Percentiles rank a stretch among this genome's conserved stretches.
These are phyloP conservation scores for Anoncus sp. DNA, from an alignment of 2,888 invertebrate species.

Conservation along the genomic window DNA sequence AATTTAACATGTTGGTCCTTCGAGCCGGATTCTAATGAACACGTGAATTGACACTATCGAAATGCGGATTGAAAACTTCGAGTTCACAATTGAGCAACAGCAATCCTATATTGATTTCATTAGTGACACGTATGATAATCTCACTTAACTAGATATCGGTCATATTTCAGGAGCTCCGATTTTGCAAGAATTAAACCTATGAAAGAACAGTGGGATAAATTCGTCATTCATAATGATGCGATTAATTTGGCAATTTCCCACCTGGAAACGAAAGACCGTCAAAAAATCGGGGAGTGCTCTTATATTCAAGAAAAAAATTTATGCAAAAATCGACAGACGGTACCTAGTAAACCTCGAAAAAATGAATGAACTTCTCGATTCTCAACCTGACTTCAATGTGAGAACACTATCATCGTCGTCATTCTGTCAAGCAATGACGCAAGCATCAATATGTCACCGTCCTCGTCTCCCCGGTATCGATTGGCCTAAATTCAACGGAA, in stretches of 20 bases:
- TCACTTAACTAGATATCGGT: not conserved
- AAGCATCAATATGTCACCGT: not conserved
- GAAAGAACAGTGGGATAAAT: not conserved
- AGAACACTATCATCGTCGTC: not conserved
- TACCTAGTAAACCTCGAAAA: not conserved
- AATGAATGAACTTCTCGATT: not conserved
- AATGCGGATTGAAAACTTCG: not conserved
- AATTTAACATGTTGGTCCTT: conserved; percentile 2
- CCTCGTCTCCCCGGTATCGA: too few relatives aligned
- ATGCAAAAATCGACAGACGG: not conserved
- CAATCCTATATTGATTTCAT: not conserved
- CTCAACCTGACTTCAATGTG: not conserved
- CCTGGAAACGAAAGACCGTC: not conserved
- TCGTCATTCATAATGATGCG: not conserved
- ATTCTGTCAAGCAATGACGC: not conserved
- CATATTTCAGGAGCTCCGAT: not conserved
- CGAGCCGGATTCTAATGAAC: conserved; percentile 1
- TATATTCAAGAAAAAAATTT: not conserved
- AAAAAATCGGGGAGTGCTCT: not conserved
- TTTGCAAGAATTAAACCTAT: not conserved
- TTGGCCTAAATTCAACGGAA: too few relatives aligned
- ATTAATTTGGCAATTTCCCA: not conserved
- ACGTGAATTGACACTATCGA: not conserved
- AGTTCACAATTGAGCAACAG: not conserved
- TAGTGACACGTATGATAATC: not conserved